Conservation (phyloP, 2,113 vertebrate species). For the Pseudorectes ferrugineus region DNA sequence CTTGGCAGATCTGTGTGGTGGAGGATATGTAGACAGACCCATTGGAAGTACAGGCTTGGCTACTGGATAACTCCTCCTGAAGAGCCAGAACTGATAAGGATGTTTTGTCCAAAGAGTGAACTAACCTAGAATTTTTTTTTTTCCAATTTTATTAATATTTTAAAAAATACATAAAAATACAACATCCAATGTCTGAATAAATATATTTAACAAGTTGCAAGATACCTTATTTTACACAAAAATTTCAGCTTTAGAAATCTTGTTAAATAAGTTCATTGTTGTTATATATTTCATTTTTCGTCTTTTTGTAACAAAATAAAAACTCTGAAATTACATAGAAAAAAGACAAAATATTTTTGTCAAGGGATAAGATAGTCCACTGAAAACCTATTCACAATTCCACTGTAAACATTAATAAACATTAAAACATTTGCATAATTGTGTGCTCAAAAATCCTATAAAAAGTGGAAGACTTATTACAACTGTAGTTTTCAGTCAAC, state of each 20-base stretch:
- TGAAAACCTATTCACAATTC: conserved; percentile 92
- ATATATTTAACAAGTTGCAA: conserved; percentile 97
- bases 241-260: conserved; percentile 91
- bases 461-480: conserved; percentile 90
- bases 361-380: conserved; percentile 91
- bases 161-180: conserved; percentile 94
- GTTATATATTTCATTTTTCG: conserved; percentile 89
- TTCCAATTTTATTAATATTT: conserved; percentile 86
- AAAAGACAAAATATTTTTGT: conserved; percentile 93
- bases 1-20: conserved; percentile 5
- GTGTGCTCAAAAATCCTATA: conserved; percentile 90
- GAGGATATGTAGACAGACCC: conserved; percentile 44
- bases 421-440: conserved; percentile 92
- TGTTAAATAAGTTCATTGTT: conserved; percentile 89
- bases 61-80: conserved; percentile 36
- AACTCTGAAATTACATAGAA: conserved; percentile 97
- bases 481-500: conserved; percentile 91
- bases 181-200: conserved; percentile 94
- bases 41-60: not conserved
- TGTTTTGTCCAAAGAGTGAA: conserved; percentile 75
- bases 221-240: conserved; percentile 95
- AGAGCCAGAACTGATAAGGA: conserved; percentile 64
- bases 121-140: conserved; percentile 80
- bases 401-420: conserved; percentile 91
- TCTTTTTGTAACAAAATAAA: conserved; percentile 99